Percentiles rank a stretch among this genome's conserved stretches.
Conservation (phyloP, 1,140 invertebrate genomes). For the Helicoverpa zea region DNA sequence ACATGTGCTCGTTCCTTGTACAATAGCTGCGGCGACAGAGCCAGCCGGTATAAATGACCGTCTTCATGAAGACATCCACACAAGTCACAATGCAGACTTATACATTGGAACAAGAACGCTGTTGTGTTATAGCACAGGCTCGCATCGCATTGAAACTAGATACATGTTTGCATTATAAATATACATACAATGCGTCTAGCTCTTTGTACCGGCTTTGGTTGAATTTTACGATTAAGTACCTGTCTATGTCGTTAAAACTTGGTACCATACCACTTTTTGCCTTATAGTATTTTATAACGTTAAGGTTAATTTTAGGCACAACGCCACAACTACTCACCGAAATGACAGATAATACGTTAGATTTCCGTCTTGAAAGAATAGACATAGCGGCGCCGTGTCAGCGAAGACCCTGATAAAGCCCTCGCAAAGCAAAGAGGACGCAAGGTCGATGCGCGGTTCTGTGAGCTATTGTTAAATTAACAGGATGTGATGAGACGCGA, state of each 20-base stretch:
- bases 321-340: not conserved
- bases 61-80: slow-evolving; percentile 55
- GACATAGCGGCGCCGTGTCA: slow-evolving; percentile 55
- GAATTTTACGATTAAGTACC: not conserved
- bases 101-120: not conserved
- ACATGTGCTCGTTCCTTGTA: slow-evolving; percentile 51
- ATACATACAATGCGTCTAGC: too few species aligned
- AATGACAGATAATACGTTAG: not conserved
- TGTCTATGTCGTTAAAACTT: not conserved
- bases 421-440: slow-evolving; percentile 56
- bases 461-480: slow-evolving; percentile 74
- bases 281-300: not conserved
- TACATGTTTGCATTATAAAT: too few species aligned
- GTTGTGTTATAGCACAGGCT: not conserved
- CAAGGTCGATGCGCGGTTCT: slow-evolving; percentile 61
- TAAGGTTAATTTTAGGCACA: slow-evolving; percentile 1
- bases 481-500: slow-evolving; percentile 74
- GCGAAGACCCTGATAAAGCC: slow-evolving; percentile 72
- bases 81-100: slow-evolving; percentile 42
- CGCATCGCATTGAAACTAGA: slow-evolving; percentile 9
- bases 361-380: slow-evolving; percentile 14
- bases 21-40: slow-evolving; percentile 46
- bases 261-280: too few species aligned
- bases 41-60: slow-evolving; percentile 45
- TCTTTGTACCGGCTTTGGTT: not conserved